Evolutionary conservation across 2,113 vertebrate genomes (phyloP).

Genomic region (Barbus barbus): DNA sequence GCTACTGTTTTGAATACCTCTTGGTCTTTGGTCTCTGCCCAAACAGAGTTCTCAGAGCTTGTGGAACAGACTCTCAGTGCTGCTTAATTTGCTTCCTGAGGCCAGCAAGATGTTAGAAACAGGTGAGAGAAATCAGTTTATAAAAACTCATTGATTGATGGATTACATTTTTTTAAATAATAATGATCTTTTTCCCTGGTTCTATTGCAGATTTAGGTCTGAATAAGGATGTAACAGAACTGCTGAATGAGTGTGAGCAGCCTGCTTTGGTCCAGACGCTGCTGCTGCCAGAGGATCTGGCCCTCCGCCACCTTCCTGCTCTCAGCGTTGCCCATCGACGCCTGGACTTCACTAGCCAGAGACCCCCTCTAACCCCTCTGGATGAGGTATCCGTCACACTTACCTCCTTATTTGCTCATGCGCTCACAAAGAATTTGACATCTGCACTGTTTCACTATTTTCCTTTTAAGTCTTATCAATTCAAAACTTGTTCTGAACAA

Average conservation of each 20-base stretch:
- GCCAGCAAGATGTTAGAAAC: slow-evolving; percentile 87
- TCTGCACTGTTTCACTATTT: no score
- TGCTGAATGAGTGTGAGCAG: slow-evolving; percentile 82
- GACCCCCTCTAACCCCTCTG: slow-evolving; percentile 77
- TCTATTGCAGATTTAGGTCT: slow-evolving; percentile 78
- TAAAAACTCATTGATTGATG: no score
- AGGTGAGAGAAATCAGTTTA: slow-evolving; percentile 72
- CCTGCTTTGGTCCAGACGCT: slow-evolving; percentile 79
- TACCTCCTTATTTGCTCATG: no score
- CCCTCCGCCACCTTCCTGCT: slow-evolving; percentile 88
- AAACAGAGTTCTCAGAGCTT: slow-evolving; percentile 93
- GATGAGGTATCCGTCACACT: slow-evolving; percentile 81
- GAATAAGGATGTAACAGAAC: slow-evolving; percentile 77
- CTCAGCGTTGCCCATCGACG: slow-evolving; percentile 83
- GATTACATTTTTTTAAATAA: neutral
- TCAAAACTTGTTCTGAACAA: no score
- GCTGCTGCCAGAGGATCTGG: slow-evolving; percentile 90
- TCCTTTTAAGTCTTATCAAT: no score
- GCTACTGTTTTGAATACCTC: no score
- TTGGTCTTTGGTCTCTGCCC: neutral
- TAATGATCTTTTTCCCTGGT: neutral
- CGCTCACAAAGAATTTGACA: no score
- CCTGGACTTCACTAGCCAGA: slow-evolving; percentile 80
- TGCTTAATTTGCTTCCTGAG: slow-evolving; percentile 92
- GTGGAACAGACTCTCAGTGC: slow-evolving; percentile 95